Conservation (phyloP, 2,888 invertebrate genomes). For the Myathropa florea region DNA sequence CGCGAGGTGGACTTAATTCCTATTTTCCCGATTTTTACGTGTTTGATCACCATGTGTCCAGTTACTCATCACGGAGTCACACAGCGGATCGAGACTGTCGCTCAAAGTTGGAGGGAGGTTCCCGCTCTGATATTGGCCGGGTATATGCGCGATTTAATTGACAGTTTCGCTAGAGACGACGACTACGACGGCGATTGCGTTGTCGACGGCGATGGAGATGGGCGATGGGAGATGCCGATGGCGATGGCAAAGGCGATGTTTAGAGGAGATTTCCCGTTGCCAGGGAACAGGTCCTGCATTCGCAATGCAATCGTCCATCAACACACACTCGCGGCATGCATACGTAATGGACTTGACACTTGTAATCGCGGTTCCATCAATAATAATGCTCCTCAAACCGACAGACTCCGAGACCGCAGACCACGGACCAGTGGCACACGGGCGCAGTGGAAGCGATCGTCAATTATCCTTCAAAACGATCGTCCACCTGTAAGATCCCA, state of each 20-base stretch:
- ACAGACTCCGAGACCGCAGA: not conserved
- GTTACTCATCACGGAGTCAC: too few relatives aligned
- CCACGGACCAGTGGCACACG: constrained; percentile 23
- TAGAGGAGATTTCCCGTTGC: constrained; percentile 30
- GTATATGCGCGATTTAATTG: constrained; percentile 51
- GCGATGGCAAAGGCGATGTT: constrained; percentile 10
- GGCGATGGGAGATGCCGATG: not conserved
- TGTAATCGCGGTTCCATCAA: constrained; percentile 55
- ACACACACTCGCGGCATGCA: constrained; percentile 49
- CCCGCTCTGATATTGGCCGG: too few relatives aligned
- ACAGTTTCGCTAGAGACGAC: constrained; percentile 43
- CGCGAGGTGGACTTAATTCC: too few relatives aligned
- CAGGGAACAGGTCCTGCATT: constrained; percentile 16
- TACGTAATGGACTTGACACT: constrained; percentile 66
- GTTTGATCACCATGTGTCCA: too few relatives aligned
- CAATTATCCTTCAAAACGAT: constrained; percentile 43
- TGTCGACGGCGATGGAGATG: not conserved
- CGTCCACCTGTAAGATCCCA: constrained; percentile 6
- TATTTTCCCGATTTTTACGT: too few relatives aligned
- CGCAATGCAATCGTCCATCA: constrained; percentile 17
- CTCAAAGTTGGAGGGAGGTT: too few relatives aligned
- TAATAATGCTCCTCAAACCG: constrained; percentile 36
- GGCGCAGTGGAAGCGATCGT: constrained; percentile 55
- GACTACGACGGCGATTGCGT: not conserved
- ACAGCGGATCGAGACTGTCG: too few relatives aligned